Base-by-base conservation (phyloP, 2,113 vertebrate species). In the Megalops atlanticus region DNA sequence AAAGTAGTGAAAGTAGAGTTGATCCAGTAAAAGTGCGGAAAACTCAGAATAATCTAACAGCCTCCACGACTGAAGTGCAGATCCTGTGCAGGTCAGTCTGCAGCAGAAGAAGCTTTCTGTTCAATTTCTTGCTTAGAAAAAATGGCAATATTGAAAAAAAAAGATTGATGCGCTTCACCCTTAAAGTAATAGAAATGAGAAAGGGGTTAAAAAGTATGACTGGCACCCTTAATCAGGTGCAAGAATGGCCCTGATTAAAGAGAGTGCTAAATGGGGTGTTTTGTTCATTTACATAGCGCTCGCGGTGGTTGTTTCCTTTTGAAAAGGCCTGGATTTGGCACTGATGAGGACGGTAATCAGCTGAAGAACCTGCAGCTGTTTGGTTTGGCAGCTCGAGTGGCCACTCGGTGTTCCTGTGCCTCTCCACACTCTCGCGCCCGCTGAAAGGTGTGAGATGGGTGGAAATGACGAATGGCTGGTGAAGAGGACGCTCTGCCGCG, bases 331-430 rank as follows among this genome's bases (percentile, higher is more conserved):
- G 40, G 7, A 14, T 33, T 76, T 15, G 27, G 41, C 41, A 18
- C 24, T 76, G 74, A 76, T 76, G 39, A 76, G 40, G 73, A 16
- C 27, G 24, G n/a, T 76, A 76, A 76, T 76, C 40, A 76, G 74
- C 39, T 4, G 38, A 76, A 76, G 41, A 47, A 27, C 27, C 12
- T 27, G 27, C 43, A 76, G 74, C 74, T 76, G 74, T 31, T n/a
- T 74, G 38, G n/a, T 41, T 74, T 40, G 24, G 40, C 18, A 27
- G 72, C 72, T 74, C n/a, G 16, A 39, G 24, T 21, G n/a, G 58
- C 24, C 3, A 8, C 58, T 12, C 58, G 2, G 24, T 24, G n/a
- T n/a, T n/a, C 24, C 21, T 58, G 21, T n/a, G 2, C 49, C 12
- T 52, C 49, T 18, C 49, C 49, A 18, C 49, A 18, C 16, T 4